phyloP scores from a whole-genome alignment of 2,888 invertebrate species.

The Andrena hattorfiana region DNA sequence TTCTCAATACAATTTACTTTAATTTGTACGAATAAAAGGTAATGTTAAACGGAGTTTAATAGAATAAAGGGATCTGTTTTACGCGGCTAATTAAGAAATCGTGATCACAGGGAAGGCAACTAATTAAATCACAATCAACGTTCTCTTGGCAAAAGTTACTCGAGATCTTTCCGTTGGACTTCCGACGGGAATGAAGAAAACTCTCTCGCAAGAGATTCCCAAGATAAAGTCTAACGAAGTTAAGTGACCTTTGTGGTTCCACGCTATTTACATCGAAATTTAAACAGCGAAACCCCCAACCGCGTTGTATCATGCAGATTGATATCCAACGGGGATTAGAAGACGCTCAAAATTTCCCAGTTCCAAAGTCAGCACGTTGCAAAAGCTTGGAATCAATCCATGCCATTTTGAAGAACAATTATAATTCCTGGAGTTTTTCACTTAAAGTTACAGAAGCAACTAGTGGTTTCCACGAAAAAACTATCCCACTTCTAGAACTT shows the following conservation, averaged over 20 bases:
- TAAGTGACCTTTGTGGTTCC: slow-evolving; percentile 21
- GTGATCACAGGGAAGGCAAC: not conserved
- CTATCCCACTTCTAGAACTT: too few relatives aligned
- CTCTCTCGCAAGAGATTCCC: slow-evolving; percentile 11
- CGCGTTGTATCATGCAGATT: slow-evolving; percentile 15
- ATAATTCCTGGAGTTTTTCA: too few relatives aligned
- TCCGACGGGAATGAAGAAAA: slow-evolving; percentile 22
- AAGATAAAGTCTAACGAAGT: slow-evolving; percentile 26
- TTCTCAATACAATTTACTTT: not conserved
- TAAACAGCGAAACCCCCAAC: slow-evolving; percentile 37
- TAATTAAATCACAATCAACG: slow-evolving; percentile 14
- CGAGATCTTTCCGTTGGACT: not conserved
- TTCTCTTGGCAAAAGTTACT: slow-evolving; percentile 6
- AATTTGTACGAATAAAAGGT: too few relatives aligned
- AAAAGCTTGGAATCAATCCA: too few relatives aligned
- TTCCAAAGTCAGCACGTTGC: slow-evolving; percentile 48
- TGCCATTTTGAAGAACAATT: too few relatives aligned
- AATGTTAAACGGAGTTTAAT: not conserved
- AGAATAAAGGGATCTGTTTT: not conserved
- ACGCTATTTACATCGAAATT: slow-evolving; percentile 57
- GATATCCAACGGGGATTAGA: slow-evolving; percentile 38
- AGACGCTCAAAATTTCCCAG: slow-evolving; percentile 34
- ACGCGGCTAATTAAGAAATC: not conserved
- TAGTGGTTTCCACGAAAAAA: too few relatives aligned
- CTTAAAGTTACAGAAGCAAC: too few relatives aligned